Conservation (phyloP, 2,113 vertebrate species). For the Sturnus vulgaris region DNA sequence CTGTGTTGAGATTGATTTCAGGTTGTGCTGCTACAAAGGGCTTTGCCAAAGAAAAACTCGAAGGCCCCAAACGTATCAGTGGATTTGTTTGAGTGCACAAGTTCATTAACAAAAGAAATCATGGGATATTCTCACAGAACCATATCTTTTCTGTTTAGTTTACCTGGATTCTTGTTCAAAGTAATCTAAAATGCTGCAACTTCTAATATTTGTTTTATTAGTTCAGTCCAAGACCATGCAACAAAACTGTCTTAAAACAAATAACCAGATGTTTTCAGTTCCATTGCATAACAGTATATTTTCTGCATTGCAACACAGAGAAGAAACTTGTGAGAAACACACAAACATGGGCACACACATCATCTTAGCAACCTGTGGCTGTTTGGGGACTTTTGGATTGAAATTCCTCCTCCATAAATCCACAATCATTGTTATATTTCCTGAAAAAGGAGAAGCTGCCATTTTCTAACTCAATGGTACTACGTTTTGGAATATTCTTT, state of each 20-base stretch:
- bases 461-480: neutral
- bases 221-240: neutral
- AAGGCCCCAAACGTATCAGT: neutral
- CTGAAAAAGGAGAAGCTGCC: neutral
- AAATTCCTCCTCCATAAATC: neutral
- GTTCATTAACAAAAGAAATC: neutral
- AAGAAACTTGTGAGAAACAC: neutral
- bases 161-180: neutral
- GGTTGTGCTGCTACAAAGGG: neutral
- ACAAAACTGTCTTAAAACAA: neutral
- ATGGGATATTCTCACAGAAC: neutral
- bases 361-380: neutral
- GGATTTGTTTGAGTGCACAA: neutral
- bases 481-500: neutral
- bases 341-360: rapidly evolving
- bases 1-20: neutral
- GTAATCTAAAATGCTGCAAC: neutral
- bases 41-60: neutral
- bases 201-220: neutral
- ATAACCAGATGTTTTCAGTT: neutral
- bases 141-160: neutral
- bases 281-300: neutral
- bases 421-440: neutral
- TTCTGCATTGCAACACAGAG: neutral
- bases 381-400: neutral